Conservation (phyloP, 2,888 invertebrate species). For the Lamellibrachia columna region DNA sequence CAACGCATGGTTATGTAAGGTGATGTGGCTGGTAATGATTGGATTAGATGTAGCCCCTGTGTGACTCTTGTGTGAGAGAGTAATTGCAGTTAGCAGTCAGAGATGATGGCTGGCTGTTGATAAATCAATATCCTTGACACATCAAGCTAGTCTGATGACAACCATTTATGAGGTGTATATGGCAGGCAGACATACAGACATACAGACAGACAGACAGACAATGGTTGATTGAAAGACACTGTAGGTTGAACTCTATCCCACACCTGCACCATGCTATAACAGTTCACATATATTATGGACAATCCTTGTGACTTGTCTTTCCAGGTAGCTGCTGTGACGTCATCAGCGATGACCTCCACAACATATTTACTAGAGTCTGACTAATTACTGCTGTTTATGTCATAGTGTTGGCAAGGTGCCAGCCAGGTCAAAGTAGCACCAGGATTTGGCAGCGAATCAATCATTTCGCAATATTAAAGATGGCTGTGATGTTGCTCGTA, state of each 20-base stretch:
- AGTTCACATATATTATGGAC: conserved; percentile 9
- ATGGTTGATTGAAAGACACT: not conserved
- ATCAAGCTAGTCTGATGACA: not conserved
- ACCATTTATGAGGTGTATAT: conserved; percentile 11
- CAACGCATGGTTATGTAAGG: not conserved
- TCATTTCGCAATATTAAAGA: conserved; percentile 5
- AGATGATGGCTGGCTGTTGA: not conserved
- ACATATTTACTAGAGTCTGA: not conserved
- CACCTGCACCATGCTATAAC: not conserved
- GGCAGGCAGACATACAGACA: not conserved
- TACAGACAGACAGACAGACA: not conserved
- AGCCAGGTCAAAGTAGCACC: conserved; percentile 1
- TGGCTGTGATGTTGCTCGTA: not conserved
- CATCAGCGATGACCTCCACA: not conserved
- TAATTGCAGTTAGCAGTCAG: not conserved
- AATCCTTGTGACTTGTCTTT: not conserved
- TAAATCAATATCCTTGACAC: not conserved
- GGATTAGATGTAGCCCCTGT: not conserved
- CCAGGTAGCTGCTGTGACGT: not conserved
- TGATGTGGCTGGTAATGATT: not conserved
- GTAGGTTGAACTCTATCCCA: not conserved
- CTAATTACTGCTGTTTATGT: conserved; percentile 10
- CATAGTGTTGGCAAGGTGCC: not conserved
- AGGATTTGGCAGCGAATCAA: not conserved
- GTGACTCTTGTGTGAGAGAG: not conserved